Base-by-base conservation (phyloP, 2,888 invertebrate species). In the Drosophila macrospina region DNA sequence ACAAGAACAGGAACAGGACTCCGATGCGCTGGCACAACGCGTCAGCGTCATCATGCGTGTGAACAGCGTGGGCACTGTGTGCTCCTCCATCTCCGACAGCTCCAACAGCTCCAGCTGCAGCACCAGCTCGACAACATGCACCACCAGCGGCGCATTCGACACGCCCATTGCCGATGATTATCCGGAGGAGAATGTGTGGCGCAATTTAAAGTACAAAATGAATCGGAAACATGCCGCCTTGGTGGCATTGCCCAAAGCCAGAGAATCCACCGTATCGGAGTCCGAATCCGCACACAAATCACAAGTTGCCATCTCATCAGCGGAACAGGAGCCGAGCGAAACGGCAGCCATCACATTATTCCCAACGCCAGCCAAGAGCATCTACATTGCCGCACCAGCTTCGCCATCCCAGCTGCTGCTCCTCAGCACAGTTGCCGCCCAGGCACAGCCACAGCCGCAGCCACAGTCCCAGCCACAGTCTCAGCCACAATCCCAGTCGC, bases 1-100 rank as follows among this genome's bases (percentile, higher is more conserved):
- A 37, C 73, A 28, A 15, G 69, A 78, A 8, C 65, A 69, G 20
- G 61, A 74, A 15, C 60, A 51, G 24, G 62, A 72, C 3, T 55
- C 68, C 16, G 71, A 61, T n/a, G 42, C 57, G 2, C 30, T 51
- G 47, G 83, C 83, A n/a, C 86, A 92, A 51, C 92, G 94, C 55
- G 93, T 95, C 30, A 97, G 97, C 10, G 97, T 98, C 75, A 97
- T 97, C 79, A 97, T 97, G 96, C 95, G 95, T 78, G 97, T 96
- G 6, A 95, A 96, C 91, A 95, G 95, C 71, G 96, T 96, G 89
- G 97, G 97, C n/a, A 64, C 82, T 42, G 95, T 96, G 34, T 96
- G 95, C 92, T 87, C 90, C 5, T 62, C 65, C 26, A 39, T 8
- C 6, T 30, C 30, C 1, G 13, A 13, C 36, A n/a, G n/a, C n/a